Evolutionary conservation across 2,113 vertebrate species (phyloP).

Genomic region (Ceyx melanurus): DNA sequence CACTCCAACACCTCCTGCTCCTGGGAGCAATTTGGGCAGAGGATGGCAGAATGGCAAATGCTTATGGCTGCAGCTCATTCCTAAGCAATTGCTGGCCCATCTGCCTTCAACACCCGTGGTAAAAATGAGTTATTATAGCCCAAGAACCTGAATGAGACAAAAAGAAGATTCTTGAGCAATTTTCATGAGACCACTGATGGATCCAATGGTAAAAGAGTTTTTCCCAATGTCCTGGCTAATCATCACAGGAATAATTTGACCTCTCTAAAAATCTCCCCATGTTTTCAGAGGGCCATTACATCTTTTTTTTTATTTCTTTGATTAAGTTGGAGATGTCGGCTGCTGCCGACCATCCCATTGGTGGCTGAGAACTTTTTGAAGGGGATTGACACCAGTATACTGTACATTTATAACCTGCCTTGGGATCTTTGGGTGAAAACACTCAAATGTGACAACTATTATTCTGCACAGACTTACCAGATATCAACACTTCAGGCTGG

Average conservation of each 20-base stretch:
- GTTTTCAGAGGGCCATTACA: not conserved
- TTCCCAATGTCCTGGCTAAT: not conserved
- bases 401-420: not conserved
- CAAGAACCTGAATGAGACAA: not conserved
- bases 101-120: not conserved
- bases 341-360: not conserved
- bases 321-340: not conserved
- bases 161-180: not conserved
- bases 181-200: not conserved
- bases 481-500: not conserved
- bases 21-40: not conserved
- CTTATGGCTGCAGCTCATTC: not conserved
- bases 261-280: not conserved
- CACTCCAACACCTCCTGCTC: accelerated
- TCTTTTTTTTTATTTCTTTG: not conserved
- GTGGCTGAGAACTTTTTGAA: not conserved
- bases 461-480: not conserved
- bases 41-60: not conserved
- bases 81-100: not conserved
- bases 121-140: not conserved
- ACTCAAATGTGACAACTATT: not conserved
- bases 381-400: not conserved
- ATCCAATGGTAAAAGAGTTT: not conserved
- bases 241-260: not conserved
- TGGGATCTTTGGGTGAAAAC: not conserved